Conservation (phyloP, 2,113 vertebrate species). For the Heteronetta atricapilla region DNA sequence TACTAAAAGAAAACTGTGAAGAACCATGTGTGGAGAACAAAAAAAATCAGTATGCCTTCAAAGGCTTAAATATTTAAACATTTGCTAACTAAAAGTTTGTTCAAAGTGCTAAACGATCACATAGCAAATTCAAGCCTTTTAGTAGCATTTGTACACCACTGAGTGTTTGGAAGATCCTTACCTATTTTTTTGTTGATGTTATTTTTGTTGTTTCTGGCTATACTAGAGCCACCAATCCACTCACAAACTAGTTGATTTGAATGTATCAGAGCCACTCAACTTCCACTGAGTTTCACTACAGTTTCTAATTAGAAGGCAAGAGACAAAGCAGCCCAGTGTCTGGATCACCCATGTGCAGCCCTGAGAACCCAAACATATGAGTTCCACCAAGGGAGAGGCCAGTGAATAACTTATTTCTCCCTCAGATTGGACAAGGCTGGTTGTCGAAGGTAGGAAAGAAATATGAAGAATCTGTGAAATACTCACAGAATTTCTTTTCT, state of each 20-base stretch:
- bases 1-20: neutral
- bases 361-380: rapidly evolving
- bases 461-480: neutral
- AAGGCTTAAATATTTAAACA: neutral
- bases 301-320: neutral
- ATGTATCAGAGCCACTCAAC: neutral
- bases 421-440: neutral
- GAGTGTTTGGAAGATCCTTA: neutral
- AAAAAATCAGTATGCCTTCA: neutral
- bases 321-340: neutral
- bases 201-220: neutral
- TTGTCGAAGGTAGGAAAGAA: neutral
- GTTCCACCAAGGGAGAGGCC: neutral
- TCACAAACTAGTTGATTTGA: neutral
- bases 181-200: neutral
- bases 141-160: neutral
- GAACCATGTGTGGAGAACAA: neutral
- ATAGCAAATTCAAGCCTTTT: neutral
- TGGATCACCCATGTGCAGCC: neutral
- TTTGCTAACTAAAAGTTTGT: neutral
- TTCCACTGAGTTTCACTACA: neutral
- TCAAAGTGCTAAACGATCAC: neutral
- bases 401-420: neutral
- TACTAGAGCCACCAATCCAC: neutral
- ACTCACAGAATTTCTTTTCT: too few species aligned